These are phyloP conservation scores for Suricata suricatta DNA, from an alignment of 2,113 vertebrate genomes.

Conservation along the genomic window DNA sequence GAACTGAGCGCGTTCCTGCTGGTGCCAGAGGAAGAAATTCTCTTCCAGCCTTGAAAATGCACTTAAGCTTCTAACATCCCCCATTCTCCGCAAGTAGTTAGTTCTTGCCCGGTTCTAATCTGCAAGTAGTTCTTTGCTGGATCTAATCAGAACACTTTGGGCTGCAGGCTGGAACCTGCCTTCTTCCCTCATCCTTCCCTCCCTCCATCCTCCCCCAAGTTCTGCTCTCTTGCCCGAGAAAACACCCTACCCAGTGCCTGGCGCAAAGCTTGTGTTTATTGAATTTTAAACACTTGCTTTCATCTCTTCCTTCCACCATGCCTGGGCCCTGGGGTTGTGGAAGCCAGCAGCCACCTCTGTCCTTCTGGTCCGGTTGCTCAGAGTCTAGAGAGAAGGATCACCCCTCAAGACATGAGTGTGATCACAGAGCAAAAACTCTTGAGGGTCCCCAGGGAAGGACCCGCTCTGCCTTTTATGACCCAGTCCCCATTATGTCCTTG, in stretches of 20 bases:
- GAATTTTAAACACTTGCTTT: too few relatives aligned
- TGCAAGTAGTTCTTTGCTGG: accelerated
- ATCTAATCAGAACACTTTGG: not conserved
- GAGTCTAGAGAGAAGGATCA: not conserved
- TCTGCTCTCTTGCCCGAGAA: not conserved
- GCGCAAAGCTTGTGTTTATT: not conserved
- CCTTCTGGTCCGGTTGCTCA: not conserved
- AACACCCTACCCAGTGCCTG: not conserved
- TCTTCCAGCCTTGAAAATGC: not conserved
- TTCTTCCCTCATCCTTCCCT: not conserved
- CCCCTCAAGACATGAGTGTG: not conserved
- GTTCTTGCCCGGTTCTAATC: not conserved
- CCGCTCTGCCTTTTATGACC: not conserved
- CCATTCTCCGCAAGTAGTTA: not conserved
- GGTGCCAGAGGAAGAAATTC: not conserved
- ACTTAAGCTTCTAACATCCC: not conserved
- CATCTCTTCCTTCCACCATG: not conserved
- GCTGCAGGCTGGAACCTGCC: not conserved
- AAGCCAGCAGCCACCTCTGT: not conserved
- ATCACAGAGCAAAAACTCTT: not conserved
- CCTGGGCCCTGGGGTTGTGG: not conserved
- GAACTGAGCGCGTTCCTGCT: not conserved
- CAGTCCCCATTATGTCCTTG: accelerated
- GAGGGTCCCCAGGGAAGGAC: not conserved
- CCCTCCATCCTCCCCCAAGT: not conserved